Conservation (phyloP, 2,888 invertebrate genomes). For the Meteorus cinctellus region DNA sequence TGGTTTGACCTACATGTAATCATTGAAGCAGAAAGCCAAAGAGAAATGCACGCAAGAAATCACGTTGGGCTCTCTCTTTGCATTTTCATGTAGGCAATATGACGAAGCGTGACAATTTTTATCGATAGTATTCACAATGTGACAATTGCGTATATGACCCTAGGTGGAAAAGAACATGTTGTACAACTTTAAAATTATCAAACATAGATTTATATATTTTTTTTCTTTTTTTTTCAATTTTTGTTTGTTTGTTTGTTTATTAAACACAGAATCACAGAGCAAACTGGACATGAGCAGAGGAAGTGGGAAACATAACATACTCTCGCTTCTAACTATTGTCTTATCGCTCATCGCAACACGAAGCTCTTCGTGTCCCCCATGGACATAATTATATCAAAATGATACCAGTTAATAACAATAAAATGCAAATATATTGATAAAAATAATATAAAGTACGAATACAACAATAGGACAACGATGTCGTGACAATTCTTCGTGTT, state of each 20-base stretch:
- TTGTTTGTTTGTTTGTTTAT: conserved; percentile 60
- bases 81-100: not conserved
- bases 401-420: conserved; percentile 6
- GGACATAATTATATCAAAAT: not conserved
- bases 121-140: not conserved
- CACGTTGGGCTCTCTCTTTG: conserved; percentile 9
- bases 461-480: conserved; percentile 38
- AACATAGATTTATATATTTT: conserved; percentile 60
- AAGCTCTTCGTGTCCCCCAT: conserved; percentile 5
- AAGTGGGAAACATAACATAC: conserved; percentile 63
- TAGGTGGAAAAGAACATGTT: conserved; percentile 41
- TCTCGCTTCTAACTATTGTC: conserved; percentile 44
- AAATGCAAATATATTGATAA: conserved; percentile 23
- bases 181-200: conserved; percentile 57
- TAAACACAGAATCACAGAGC: conserved; percentile 72
- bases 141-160: not conserved
- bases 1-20: conserved; percentile 48
- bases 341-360: conserved; percentile 31
- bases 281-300: conserved; percentile 70
- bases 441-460: conserved; percentile 40
- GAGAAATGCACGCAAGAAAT: conserved; percentile 18
- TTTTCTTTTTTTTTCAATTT: conserved; percentile 36
- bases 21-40: conserved; percentile 28
- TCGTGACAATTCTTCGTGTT: conserved; percentile 33
- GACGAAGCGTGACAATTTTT: conserved; percentile 9